phyloP scores from a whole-genome alignment of 1,140 invertebrate species.

The Chlorops oryzae region DNA sequence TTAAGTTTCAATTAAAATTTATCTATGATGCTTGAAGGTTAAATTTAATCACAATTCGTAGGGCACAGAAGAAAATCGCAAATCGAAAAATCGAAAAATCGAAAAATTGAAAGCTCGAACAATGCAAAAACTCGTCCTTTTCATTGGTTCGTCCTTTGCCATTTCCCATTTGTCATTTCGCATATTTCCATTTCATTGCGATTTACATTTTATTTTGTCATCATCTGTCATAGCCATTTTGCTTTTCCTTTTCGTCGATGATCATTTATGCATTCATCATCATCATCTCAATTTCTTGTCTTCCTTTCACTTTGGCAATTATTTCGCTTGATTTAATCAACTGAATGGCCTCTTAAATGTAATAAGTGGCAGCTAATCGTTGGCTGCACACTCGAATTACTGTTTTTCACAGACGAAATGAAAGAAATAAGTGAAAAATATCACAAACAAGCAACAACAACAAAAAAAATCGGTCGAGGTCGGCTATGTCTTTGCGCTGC shows the following conservation, averaged over 20 bases:
- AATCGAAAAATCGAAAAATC: no score
- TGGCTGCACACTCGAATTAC: conserved; percentile 3
- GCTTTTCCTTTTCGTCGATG: background rate
- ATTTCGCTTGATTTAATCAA: conserved; percentile 19
- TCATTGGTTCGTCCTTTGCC: no score
- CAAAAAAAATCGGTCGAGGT: background rate
- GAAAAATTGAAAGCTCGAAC: no score
- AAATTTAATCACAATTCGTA: no score
- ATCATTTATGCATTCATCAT: background rate
- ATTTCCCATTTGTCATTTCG: no score
- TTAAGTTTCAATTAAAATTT: conserved; percentile 7
- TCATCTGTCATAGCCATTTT: no score
- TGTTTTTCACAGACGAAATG: no score
- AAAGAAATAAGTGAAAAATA: no score
- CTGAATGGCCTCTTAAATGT: conserved; percentile 15
- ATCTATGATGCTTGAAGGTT: conserved; percentile 4
- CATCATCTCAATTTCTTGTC: background rate
- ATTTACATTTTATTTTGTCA: no score
- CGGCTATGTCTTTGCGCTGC: background rate
- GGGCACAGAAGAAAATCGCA: no score
- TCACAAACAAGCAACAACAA: background rate
- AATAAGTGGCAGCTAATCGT: conserved; percentile 16
- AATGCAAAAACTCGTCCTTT: no score
- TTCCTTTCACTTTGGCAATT: conserved; percentile 1
- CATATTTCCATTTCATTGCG: no score